phyloP scores from a whole-genome alignment of 2,888 invertebrate genomes.

The Calameuta filiformis region DNA sequence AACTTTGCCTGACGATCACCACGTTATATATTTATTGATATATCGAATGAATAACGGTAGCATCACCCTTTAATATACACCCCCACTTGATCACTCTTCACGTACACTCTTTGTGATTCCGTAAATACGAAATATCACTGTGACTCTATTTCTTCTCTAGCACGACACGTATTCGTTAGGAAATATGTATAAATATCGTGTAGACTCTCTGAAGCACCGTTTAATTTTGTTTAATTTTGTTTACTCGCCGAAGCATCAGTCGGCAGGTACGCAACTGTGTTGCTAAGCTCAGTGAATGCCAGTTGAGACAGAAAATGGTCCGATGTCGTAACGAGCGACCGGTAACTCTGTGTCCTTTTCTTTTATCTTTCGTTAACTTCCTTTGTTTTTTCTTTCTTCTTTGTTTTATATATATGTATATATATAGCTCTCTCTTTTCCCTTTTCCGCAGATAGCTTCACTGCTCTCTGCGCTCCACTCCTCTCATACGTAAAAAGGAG shows the following conservation, averaged over 20 bases:
- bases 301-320: not conserved
- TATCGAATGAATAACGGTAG: not conserved
- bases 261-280: not conserved
- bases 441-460: not conserved
- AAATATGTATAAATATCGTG: not conserved
- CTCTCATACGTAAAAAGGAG: not conserved
- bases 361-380: not conserved
- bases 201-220: not conserved
- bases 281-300: not conserved
- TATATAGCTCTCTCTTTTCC: not conserved
- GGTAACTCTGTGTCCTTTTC: not conserved
- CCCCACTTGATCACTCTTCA: conserved; percentile 13
- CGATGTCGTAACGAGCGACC: not conserved
- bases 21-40: not conserved
- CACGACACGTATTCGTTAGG: not conserved
- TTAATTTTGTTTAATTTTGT: not conserved
- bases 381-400: not conserved
- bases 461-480: not conserved
- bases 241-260: not conserved
- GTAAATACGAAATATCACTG: not conserved
- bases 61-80: conserved; percentile 3
- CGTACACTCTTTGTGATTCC: not conserved
- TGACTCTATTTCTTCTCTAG: not conserved
- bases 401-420: not conserved
- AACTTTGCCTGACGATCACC: not conserved